These are phyloP conservation scores for Trigoniulus corallinus DNA, from an alignment of 1,140 invertebrate genomes.

Conservation along the genomic window DNA sequence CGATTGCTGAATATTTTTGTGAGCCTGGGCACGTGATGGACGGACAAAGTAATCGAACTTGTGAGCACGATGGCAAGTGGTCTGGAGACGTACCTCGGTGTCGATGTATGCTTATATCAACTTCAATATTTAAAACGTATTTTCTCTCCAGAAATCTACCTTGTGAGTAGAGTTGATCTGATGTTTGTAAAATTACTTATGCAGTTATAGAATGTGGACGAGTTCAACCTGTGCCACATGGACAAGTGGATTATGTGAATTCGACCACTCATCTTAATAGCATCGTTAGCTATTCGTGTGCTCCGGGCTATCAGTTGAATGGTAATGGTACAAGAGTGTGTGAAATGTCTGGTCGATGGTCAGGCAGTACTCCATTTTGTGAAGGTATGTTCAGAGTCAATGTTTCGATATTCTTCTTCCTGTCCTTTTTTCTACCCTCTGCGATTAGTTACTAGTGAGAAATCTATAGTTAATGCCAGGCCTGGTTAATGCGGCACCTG, in stretches of 20 bases:
- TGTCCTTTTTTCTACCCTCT: background rate
- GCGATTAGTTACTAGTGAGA: too few species aligned
- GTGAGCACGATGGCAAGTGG: slow-evolving; percentile 61
- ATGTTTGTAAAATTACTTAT: background rate
- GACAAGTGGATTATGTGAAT: slow-evolving; percentile 54
- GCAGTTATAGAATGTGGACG: slow-evolving; percentile 76
- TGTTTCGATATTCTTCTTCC: background rate
- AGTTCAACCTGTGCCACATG: slow-evolving; percentile 58
- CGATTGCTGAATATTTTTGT: slow-evolving; percentile 69
- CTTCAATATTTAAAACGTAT: background rate
- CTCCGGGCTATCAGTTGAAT: slow-evolving; percentile 57
- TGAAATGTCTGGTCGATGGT: slow-evolving; percentile 58
- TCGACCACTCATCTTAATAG: slow-evolving; percentile 61
- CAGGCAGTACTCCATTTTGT: slow-evolving; percentile 62
- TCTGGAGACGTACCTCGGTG: slow-evolving; percentile 57
- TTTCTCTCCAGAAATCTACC: background rate
- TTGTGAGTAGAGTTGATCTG: background rate
- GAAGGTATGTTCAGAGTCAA: slow-evolving; percentile 42
- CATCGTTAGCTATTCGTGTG: slow-evolving; percentile 56
- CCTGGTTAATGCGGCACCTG: too few species aligned
- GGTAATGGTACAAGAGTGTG: slow-evolving; percentile 49
- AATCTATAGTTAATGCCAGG: too few species aligned
- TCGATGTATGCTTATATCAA: slow-evolving; percentile 44
- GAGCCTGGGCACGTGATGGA: slow-evolving; percentile 60
- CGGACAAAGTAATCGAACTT: slow-evolving; percentile 50